A percentile compares a stretch with the other conserved stretches of the same genome.
phyloP scores from a whole-genome alignment of 2,888 invertebrate genomes.

The Epirrhoe alternata region DNA sequence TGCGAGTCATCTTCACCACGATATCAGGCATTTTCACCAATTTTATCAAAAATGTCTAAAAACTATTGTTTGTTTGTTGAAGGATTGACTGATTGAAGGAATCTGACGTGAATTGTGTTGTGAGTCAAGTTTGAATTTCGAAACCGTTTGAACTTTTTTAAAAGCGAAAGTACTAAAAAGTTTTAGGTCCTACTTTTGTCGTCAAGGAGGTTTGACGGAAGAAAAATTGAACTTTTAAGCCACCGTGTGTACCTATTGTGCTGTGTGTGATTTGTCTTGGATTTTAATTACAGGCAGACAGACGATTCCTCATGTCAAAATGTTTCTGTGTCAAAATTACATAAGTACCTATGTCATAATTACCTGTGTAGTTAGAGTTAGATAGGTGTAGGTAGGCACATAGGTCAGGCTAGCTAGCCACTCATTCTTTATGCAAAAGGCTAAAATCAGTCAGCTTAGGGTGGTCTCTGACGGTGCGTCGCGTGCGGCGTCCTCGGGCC shows the following conservation, averaged over 20 bases:
- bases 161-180: not conserved
- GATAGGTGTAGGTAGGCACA: no score
- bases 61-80: constrained; percentile 23
- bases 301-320: no score
- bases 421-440: not conserved
- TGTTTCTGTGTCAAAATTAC: no score
- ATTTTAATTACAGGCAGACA: no score
- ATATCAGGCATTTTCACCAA: constrained; percentile 65
- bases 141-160: not conserved
- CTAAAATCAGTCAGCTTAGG: constrained; percentile 9
- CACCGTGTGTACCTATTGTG: no score
- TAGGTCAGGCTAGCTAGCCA: not conserved
- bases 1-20: constrained; percentile 63
- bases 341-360: no score
- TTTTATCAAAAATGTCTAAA: constrained; percentile 18
- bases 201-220: no score
- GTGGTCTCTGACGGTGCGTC: constrained; percentile 29
- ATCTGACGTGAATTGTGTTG: constrained; percentile 46
- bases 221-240: no score
- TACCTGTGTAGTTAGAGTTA: no score
- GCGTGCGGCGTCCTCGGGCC: constrained; percentile 36
- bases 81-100: constrained; percentile 32
- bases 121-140: constrained; percentile 29
- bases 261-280: no score
- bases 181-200: not conserved